Evolutionary conservation across 1,140 invertebrate genomes (phyloP), one percentile per base, ranked within the genome.

Genomic region (Atta cephalotes): DNA sequence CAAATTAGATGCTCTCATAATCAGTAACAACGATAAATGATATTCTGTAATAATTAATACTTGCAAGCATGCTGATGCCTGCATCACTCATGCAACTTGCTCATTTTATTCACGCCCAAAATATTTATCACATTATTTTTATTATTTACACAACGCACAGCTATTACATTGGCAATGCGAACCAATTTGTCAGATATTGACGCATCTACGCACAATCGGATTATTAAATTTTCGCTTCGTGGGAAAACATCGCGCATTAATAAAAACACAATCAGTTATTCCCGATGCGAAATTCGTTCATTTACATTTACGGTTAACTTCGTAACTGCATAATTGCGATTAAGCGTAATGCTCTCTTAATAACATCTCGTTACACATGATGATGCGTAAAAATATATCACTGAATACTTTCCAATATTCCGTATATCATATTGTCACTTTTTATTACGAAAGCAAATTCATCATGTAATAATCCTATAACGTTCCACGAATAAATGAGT

Each of bases 391-490:
- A 45, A 81, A 71, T 21, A n/a, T 10, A 10, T 0, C 78, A 14
- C n/a, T 58, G 31, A 71, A 71, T 58, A 81, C 31, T 58, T 71
- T 58, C 10, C 49, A 16, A 71, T 78, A 21, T 7, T 7, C 39
- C 18, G 9, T 51, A 51, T 51, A 10, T 16, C 21, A 21, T 70
- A 66, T 76, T 62, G 25, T 49, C 53, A 39, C 12, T n/a, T 14
- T n/a, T 14, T n/a, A 10, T 25, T 12, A n/a, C 31, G n/a, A 25
- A 68, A 39, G 39, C 28, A 18, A 49, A 25, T 62, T 56, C 25
- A 76, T 63, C 56, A 76, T 76, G 76, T 76, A 84, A 84, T 84
- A 84, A 84, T 76, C 80, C 56, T 35, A 63, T 60, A 39, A 25
- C 18, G 35, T 21, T 35, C 16, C 66, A 53, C 78, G 35, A n/a